These are phyloP conservation scores for Bombus fervidus DNA, from an alignment of 1,140 invertebrate species.

Conservation along the genomic window DNA sequence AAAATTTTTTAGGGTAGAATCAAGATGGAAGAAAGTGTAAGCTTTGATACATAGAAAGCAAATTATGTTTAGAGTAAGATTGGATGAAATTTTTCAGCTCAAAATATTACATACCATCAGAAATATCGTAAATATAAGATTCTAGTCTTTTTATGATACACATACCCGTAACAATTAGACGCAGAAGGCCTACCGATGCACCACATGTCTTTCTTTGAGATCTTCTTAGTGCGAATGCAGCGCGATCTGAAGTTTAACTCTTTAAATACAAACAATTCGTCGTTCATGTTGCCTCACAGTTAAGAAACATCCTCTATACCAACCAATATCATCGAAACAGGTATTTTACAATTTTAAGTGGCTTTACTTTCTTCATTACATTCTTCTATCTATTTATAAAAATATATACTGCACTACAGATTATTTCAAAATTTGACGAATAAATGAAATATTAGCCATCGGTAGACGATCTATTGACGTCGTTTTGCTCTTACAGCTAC, in stretches of 20 bases:
- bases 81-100: not conserved
- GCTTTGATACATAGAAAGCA: not conserved
- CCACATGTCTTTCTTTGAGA: not conserved
- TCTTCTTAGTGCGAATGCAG: not conserved
- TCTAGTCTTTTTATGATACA: constrained; percentile 1
- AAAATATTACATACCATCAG: constrained; percentile 18
- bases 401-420: not conserved
- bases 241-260: not conserved
- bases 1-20: not conserved
- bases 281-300: not conserved
- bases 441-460: not conserved
- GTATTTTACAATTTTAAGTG: not conserved
- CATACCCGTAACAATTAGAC: constrained; percentile 18
- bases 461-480: not conserved
- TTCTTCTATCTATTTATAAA: not conserved
- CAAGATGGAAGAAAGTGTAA: not conserved
- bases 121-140: not conserved
- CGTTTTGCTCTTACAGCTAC: not conserved
- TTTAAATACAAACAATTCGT: not conserved
- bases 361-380: not conserved
- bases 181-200: not conserved
- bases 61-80: not conserved
- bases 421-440: not conserved
- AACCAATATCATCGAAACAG: not conserved
- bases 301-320: not conserved